Base-by-base conservation (phyloP, 2,113 vertebrate species). In the Plotosus lineatus region DNA sequence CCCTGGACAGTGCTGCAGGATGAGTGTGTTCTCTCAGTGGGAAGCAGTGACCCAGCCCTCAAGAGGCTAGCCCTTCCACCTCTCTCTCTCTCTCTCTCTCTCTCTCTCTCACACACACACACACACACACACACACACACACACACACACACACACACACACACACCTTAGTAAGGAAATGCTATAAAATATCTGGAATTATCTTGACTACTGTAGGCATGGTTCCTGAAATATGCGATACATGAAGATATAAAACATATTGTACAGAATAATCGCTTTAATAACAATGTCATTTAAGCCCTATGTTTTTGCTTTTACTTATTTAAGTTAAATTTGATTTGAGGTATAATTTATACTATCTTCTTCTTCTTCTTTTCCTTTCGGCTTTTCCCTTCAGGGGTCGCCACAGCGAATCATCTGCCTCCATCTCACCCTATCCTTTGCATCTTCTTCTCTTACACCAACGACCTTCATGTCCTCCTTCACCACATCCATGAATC, bases 1-100 rank as follows among this genome's bases (percentile, higher is more conserved):
- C 90, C 88, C 90, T 78, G 82, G 86, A 86, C 28, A 11, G 79
- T 79, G 61, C 66, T 83, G 75, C 86, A 87, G 87, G 81, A 90
- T 86, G 77, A 90, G 80, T 83, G 83, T 83, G 65, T 71, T 33
- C 78, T 88, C 85, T 82, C 82, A 83, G 38, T 80, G 80, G 80
- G 85, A 65, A 82, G 46, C 82, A 6, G 12, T 88, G 85, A 90
- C 85, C 88, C 90, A 80, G 42, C 80, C 87, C 84, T 82, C 77
- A 17, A 50, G 74, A 79, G 65, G 77, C 73, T 71, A 84, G 79
- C 76, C 78, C 68, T 77, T 38, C 55, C 80, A 58, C 68, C 78
- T 75, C 66, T 78, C 74, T 84, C 48, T 26, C 12, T 53, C 63
- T 58, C 48, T 48, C 4, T 48, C 26, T 48, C 40, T 23, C 10